A percentile compares a stretch with the other conserved stretches of the same genome.
Evolutionary conservation across 2,113 vertebrate genomes (phyloP).

Genomic region (Caranx ignobilis): DNA sequence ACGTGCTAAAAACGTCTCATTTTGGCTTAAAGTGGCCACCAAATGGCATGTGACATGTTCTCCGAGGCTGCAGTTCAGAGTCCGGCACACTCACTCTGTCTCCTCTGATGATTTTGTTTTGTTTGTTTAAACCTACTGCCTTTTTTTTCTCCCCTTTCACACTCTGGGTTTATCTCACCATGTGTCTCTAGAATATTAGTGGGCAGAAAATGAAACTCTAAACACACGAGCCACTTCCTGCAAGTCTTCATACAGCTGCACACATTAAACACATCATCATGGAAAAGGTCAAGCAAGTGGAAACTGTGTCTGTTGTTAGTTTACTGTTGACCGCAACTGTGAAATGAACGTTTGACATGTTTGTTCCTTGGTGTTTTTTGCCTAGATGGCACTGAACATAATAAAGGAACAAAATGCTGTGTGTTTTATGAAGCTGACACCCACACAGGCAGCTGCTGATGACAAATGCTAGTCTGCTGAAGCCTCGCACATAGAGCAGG

Average conservation of each 20-base stretch:
- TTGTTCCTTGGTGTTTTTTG: conserved; percentile 54
- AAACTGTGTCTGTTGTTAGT: conserved; percentile 66
- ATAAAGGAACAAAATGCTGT: conserved; percentile 29
- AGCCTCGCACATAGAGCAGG: conserved; percentile 41
- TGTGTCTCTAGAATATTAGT: conserved; percentile 32
- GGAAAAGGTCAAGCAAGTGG: conserved; percentile 64
- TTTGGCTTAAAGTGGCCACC: conserved; percentile 47
- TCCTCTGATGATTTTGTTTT: conserved; percentile 17
- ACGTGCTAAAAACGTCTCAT: conserved; percentile 53
- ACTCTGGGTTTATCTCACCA: conserved; percentile 13
- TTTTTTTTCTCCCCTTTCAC: not conserved
- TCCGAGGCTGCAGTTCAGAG: conserved; percentile 21
- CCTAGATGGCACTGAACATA: conserved; percentile 32
- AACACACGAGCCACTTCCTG: conserved; percentile 41
- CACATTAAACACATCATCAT: conserved; percentile 52
- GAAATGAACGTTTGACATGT: conserved; percentile 65
- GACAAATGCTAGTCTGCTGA: conserved; percentile 41
- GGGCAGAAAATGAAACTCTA: conserved; percentile 50
- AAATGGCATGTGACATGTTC: conserved; percentile 30
- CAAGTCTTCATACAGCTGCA: conserved; percentile 41
- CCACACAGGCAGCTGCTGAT: conserved; percentile 59
- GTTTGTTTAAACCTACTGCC: conserved; percentile 36
- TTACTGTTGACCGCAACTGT: conserved; percentile 52
- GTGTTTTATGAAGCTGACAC: conserved; percentile 44
- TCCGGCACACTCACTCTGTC: conserved; percentile 3